These are phyloP conservation scores for Drosophila diplacantha DNA, from an alignment of 2,888 invertebrate species.

Conservation along the genomic window DNA sequence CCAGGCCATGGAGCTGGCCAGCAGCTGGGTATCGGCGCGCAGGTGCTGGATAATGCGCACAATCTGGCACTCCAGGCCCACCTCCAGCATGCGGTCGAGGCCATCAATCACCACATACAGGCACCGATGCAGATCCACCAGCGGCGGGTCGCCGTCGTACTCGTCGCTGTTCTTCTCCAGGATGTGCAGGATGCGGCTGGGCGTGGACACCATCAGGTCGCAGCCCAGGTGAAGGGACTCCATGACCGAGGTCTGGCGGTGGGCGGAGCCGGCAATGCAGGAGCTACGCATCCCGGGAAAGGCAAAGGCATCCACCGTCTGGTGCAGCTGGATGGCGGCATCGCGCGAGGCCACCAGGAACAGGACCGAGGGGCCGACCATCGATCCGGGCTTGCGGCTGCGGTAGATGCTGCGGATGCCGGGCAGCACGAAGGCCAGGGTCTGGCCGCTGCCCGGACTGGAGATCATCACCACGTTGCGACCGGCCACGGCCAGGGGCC, in stretches of 20 bases:
- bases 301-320: slow-evolving; percentile 90
- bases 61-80: slow-evolving; percentile 90
- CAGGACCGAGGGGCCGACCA: slow-evolving; percentile 88
- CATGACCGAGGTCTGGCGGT: slow-evolving; percentile 83
- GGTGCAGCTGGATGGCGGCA: slow-evolving; percentile 92
- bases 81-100: slow-evolving; percentile 90
- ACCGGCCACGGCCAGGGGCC: slow-evolving; percentile 93
- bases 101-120: slow-evolving; percentile 96
- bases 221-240: slow-evolving; percentile 86
- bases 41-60: neutral
- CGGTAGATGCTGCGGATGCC: slow-evolving; percentile 96
- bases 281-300: slow-evolving; percentile 80
- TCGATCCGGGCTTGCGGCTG: slow-evolving; percentile 82
- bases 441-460: slow-evolving; percentile 95
- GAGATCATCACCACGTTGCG: slow-evolving; percentile 96
- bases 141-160: slow-evolving; percentile 78
- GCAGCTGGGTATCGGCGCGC: slow-evolving; percentile 91
- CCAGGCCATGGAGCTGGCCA: slow-evolving; percentile 98
- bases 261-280: slow-evolving; percentile 94
- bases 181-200: slow-evolving; percentile 93
- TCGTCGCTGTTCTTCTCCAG: slow-evolving; percentile 77
- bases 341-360: slow-evolving; percentile 95
- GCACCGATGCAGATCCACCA: slow-evolving; percentile 84
- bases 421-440: slow-evolving; percentile 92
- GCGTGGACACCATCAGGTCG: slow-evolving; percentile 95